Evolutionary conservation across 2,113 vertebrate genomes (phyloP), one percentile per base, ranked within the genome.

Genomic region (Myrmecobius fasciatus): DNA sequence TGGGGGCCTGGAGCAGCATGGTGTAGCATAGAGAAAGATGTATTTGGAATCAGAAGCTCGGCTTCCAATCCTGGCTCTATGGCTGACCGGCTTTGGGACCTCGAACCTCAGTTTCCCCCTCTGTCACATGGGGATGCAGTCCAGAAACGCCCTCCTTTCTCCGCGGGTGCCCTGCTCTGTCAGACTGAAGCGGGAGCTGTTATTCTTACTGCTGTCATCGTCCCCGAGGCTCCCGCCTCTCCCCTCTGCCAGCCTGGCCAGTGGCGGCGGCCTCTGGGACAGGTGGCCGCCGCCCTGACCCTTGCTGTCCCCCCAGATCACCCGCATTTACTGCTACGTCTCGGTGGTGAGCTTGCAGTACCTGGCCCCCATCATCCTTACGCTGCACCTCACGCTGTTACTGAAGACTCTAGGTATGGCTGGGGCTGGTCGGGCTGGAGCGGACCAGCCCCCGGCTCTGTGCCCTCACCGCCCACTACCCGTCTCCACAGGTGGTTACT

Each of bases 261-360:
- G 89, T 22, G 28, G 46, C 47, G 25, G 89, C 8, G 47, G 47
- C 46, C 26, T 7, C 43, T 48, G 25, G 47, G 88, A 26, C 49
- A 8, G 2, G 6, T 3, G 22, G 43, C 46, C 25, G n/a, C 46
- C 89, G 28, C 48, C 20, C 9, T 49, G 47, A 47, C 4, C 46
- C 8, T 46, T 46, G 46, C 8, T 10, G 5, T 52, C 90, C 12
- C 25, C 25, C 53, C 98, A 99, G 99, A 98, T 99, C 94, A 99
- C 99, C 0, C 98, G 99, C 51, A 99, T 99, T 93, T 99, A 99
- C 98, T 99, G 99, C 97, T 99, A 99, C 92, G 98, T 99, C 96
- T 98, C 99, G 0, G 99, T 99, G 48, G 99, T 99, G 93, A 99
- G 99, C 25, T 98, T 99, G 94, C 99, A 99, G 98, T 99, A 99